A percentile compares a stretch with the other conserved stretches of the same genome.
Conservation (phyloP, 2,113 vertebrate genomes). For the Hydrolagus affinis region DNA sequence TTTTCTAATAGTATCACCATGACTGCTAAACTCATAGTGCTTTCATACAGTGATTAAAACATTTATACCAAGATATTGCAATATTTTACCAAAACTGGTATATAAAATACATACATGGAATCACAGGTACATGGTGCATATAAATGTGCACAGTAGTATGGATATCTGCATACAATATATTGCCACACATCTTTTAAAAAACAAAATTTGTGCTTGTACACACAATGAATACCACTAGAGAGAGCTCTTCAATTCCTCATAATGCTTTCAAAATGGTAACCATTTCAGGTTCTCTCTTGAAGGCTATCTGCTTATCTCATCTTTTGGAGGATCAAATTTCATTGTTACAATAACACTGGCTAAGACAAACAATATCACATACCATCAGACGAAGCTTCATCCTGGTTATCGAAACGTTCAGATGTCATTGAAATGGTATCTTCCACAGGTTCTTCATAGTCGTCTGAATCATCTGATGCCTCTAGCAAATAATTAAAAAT, state of each 20-base stretch:
- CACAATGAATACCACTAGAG: slow-evolving; percentile 59
- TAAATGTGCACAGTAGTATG: not conserved
- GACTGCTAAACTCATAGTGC: no score
- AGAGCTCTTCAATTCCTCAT: slow-evolving; percentile 66
- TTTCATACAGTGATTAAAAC: not conserved
- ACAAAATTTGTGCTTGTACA: not conserved
- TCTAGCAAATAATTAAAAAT: slow-evolving; percentile 43
- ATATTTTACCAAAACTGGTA: not conserved
- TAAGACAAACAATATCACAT: slow-evolving; percentile 47
- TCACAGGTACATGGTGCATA: not conserved
- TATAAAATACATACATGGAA: not conserved
- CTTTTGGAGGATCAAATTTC: not conserved
- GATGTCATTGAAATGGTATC: slow-evolving; percentile 72
- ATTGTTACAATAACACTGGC: slow-evolving; percentile 35
- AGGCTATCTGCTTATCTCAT: slow-evolving; percentile 38
- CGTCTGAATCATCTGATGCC: slow-evolving; percentile 64
- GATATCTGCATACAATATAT: no score
- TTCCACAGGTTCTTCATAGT: slow-evolving; percentile 60
- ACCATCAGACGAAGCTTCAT: slow-evolving; percentile 73
- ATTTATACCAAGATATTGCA: not conserved
- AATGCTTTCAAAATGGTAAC: not conserved
- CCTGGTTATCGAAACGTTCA: slow-evolving; percentile 78
- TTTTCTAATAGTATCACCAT: no score
- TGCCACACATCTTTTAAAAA: no score
- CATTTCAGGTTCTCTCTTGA: not conserved